Evolutionary conservation across 2,888 invertebrate genomes (phyloP), one percentile per base, ranked within the genome.

Genomic region (Fissipunctia ypsillon): DNA sequence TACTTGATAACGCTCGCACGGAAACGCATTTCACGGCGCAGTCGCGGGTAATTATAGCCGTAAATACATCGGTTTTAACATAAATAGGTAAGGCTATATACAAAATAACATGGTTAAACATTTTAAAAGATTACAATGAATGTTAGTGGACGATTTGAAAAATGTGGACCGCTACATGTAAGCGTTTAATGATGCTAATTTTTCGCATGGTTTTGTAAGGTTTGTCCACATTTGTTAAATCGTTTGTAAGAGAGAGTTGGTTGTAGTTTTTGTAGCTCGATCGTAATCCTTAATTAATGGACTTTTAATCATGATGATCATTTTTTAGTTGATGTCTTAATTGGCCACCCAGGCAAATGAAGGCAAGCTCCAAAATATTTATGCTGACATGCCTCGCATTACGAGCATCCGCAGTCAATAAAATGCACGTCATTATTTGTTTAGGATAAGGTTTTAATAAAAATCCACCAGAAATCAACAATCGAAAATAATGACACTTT

Each of bases 21-120:
- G 88, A 90, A 91, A 90, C 88, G 85, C 88, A 90, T 92, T 92
- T 90, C 86, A 90, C 88, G 89, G 87, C 85, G 87, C 74, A 84
- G 73, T 85, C 80, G 64, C 80, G 71, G 76, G 86, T 89, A 88
- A 91, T 90, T 90, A 86, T 88, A 81, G 78, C 63, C 66, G 75
- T 83, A 79, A 83, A 84, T 86, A 86, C 81, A 82, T 77, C 56
- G 41, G 71, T 73, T 76, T 66, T 65, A 73, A 69, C 41, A 70
- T 67, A 81, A 80, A 73, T 72, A 73, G 43, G 28, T 61, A 76
- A 70, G 56, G 59, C n/a, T 67, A 41, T 67, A 41, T 82, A 67
- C 69, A 72, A 54, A 73, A 87, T 74, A 74, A 74, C 68, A 72
- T 35, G 16, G 45, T 73, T 71, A 48, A 65, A 73, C 69, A 79